Evolutionary conservation across 1,140 invertebrate species (phyloP), one percentile per base, ranked within the genome.

Genomic region (Luehdorfia chinensis): DNA sequence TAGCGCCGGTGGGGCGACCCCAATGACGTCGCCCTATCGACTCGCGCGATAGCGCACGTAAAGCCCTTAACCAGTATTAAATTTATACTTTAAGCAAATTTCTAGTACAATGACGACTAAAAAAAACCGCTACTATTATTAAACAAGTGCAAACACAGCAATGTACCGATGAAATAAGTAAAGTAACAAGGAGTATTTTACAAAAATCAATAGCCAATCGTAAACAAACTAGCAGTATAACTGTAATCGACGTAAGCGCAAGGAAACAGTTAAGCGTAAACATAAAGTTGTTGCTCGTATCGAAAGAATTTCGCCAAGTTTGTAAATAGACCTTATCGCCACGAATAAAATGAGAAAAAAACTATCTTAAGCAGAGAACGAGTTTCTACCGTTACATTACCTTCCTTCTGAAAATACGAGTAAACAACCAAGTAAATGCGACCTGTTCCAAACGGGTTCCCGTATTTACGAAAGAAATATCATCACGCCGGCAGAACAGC

Each of bases 311-410:
- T 59, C 41, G 43, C 48, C 15, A 46, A 59, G 59, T 70, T 75
- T 75, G 71, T 78, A 78, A 78, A 77, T 76, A 78, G 73, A 75
- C 30, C 27, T 57, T 49, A 57, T 43, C 50, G 48, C 46, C 19
- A 23, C 45, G 37, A 55, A 60, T 63, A 61, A 62, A 67, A 67
- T 47, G 30, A 23, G 12, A 44, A 47, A 48, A 57, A 56, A 53
- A 30, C 9, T 53, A 66, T 56, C 53, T 53, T 62, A 59, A 62
- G 63, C 58, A 55, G 43, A 49, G 47, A 78, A 80, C 76, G 53
- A 47, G 79, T 84, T 81, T 80, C 31, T 77, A 78, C 79, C 69
- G 76, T 84, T 84, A 79, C 47, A 50, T 61, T 84, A 79, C 47
- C 51, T 61, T 47, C 43, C 70, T 78, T 39, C 67, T 78, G 73